Base-by-base conservation (phyloP, 2,888 invertebrate species). In the Erebia epiphron region DNA sequence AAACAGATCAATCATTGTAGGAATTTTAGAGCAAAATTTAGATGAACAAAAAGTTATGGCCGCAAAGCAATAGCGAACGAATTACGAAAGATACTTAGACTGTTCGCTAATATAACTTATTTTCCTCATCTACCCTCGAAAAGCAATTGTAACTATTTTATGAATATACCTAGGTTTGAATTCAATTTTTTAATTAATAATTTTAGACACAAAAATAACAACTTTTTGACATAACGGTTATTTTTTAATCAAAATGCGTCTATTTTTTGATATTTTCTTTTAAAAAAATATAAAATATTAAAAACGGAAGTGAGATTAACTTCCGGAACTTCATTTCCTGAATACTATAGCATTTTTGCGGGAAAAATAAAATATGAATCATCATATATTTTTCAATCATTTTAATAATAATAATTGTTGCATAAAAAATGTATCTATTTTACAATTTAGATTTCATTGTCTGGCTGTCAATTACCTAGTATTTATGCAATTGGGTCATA, bases 1-100 rank as follows among this genome's bases (percentile, higher is more conserved):
- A 78, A 96, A 94, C 78, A 96, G 94, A 80, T 95, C 95, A 77
- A 95, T 94, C 95, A 95, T 95, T 88, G 89, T 99, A 26, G 11
- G 21, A 14, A 21, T 21, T 49, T 46, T 3, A 9, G 1, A 41
- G 21, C 49, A 49, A 46, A 56, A 18, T 16, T 43, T 14, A 7
- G 13, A 10, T 46, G 21, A 46, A 49, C 26, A 60, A 16, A 11
- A 16, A 18, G 1, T 18, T 62, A 18, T 18, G 41, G 61, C 16
- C 18, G 60, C 11, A 14, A 49, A 1, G 21, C 46, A 49, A 13
- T 5, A 18, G 2, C 11, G 61, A 62, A 46, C 14, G 21, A 46
- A 46, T 46, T 46, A 46, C 46, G 46, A 49, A 21, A 46, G 43
- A 4, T 18, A 1, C 21, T 18, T 0, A 13, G n/a, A 16, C 8